Base-by-base conservation (phyloP, 2,888 invertebrate species). In the Cecidostiba fungosa region DNA sequence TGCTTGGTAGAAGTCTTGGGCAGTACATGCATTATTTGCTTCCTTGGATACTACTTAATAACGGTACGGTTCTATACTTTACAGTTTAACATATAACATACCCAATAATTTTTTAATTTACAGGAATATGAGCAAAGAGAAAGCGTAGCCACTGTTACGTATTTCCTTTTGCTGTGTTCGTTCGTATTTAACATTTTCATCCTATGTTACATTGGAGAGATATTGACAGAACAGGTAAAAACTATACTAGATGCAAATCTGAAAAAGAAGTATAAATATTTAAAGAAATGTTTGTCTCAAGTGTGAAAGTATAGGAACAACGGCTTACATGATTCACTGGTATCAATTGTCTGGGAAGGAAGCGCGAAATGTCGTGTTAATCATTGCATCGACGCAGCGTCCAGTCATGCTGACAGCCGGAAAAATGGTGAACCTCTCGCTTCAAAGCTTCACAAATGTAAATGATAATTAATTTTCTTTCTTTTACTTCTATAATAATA, bases 391-490 rank as follows among this genome's bases (percentile, higher is more conserved):
- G 69, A 85, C 91, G 5, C 85, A 86, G 19, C 88, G 86, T 14
- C 90, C 91, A 3, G 86, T 88, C 1, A 85, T 81, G 0, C 84
- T 91, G 0, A 90, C 90, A 6, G 92, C 90, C 4, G 91, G 90
- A 0, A 90, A 89, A 78, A 69, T 91, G 82, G 88, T 90, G 6
- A 88, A 88, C 50, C 83, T 92, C 3, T 91, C 91, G 3, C 85
- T 91, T 36, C 86, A 82, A 81, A 90, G 89, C 77, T 92, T 92
- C 82, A 88, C 88, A 39, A 88, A 89, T 8, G 91, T 91, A 86
- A 89, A 89, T 0, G 32, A 5, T 66, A 16, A 23, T 36, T 50
- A 3, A 69, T 29, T 43, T 47, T 6, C 1, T 6, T 23, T 2
- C n/a, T 8, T 23, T 12, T 23, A 78, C 16, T 43, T 14, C 36